Evolutionary conservation across 2,888 invertebrate genomes (phyloP), one percentile per base, ranked within the genome.

Genomic region (Rutpela maculata): DNA sequence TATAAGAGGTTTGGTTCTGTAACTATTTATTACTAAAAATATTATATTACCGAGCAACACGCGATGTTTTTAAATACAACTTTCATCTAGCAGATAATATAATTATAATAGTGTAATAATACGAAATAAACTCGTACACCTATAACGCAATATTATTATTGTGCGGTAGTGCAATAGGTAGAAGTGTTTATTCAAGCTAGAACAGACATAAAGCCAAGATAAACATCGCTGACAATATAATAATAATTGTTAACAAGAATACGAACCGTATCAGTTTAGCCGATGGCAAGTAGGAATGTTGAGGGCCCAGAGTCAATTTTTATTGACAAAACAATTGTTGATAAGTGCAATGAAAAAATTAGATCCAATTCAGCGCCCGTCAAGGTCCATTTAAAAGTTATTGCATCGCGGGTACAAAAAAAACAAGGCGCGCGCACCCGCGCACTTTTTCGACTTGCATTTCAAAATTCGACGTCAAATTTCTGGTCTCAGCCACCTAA

Each of bases 401-500:
- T 15, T 1, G 35, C 31, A n/a, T 38, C 7, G 63, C 38, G 0
- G 59, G 15, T 38, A 17, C 12, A 4, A n/a, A 38, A 31, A 35
- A 59, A 35, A 38, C 7, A 18, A 18, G 15, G 15, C 18, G 19
- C 35, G 18, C 35, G 18, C 59, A 15, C 59, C 3, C 11, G 31
- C 56, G 69, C 19, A 50, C 19, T 59, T 59, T 70, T 59, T 43
- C 38, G n/a, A 31, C 31, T n/a, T 38, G 38, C n/a, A 57, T 59
- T 59, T 59, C 12, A 62, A 69, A 72, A 55, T 72, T 18, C 10
- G 55, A 63, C 72, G 72, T 55, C 72, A 50, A 55, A 63, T 72
- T 55, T 4, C 70, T 7, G n/a, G 59, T 9, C 67, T 26, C 60
- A 69, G 81, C 81, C 81, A 81, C 71, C 81, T 77, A 79, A 81